Evolutionary conservation across 2,113 vertebrate species (phyloP), one percentile per base, ranked within the genome.

Genomic region (Misgurnus mizolepis): DNA sequence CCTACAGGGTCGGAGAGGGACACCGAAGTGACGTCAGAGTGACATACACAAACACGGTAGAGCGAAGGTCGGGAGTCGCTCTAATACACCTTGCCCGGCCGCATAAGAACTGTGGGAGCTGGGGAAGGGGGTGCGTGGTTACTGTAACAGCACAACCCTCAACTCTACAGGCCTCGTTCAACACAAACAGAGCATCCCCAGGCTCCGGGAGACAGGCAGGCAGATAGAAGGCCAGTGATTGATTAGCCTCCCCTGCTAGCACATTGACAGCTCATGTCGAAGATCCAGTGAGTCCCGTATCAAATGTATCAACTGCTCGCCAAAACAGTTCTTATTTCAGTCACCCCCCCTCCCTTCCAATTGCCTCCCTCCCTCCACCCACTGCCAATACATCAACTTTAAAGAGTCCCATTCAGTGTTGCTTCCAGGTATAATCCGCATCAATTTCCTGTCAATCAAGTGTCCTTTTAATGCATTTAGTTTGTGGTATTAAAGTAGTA

Each of bases 171-270:
- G 73, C 79, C 79, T 81, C 67, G 81, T 88, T 90, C 85, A 34
- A 84, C 91, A 88, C 89, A 91, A 91, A 93, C 87, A 88, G 66
- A 40, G 82, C 92, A 87, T 91, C 91, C 90, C 83, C 88, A 88
- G 89, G 91, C 89, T 88, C 79, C 92, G 90, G 93, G 79, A 89
- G 94, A 92, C 94, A 94, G 92, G 90, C 91, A 92, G 91, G 89
- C 88, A 94, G 93, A 94, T 90, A 92, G 86, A 85, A 88, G 85
- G 79, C 84, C 88, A 87, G 86, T 90, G 93, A 95, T 95, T 93
- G 93, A 94, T 97, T 95, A 91, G 92, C 90, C 93, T 92, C 93
- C 90, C 91, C 90, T 90, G 90, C 90, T 91, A 89, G 87, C 87
- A 79, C 87, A 87, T 87, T 88, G 92, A 93, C 93, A 94, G 92